Conservation (phyloP, 1,140 invertebrate genomes). For the Cotesia vestalis region DNA sequence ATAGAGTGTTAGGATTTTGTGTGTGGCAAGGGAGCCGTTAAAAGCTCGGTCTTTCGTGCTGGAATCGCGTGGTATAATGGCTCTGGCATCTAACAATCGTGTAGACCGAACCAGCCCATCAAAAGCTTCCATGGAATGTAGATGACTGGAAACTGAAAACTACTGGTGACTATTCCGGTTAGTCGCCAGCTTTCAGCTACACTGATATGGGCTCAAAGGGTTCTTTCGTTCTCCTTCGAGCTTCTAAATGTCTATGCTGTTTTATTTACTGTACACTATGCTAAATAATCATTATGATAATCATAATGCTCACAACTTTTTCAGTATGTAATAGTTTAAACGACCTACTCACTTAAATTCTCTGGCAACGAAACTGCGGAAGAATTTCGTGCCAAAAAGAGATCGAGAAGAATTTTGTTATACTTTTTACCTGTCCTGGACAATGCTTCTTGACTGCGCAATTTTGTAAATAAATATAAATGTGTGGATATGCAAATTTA, state of each 20-base stretch:
- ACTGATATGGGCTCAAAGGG: conserved; percentile 16
- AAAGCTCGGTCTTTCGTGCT: conserved; percentile 36
- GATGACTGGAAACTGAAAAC: conserved; percentile 26
- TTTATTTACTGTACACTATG: no score
- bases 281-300: no score
- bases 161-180: not conserved
- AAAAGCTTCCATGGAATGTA: conserved; percentile 35
- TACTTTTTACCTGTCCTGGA: conserved; percentile 26
- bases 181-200: no score
- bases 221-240: not conserved
- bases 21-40: conserved; percentile 32
- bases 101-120: conserved; percentile 33
- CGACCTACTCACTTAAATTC: not conserved
- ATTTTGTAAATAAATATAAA: not conserved
- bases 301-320: no score
- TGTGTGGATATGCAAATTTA: not conserved
- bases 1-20: conserved; percentile 1
- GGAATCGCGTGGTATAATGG: conserved; percentile 40
- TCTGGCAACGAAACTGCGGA: no score
- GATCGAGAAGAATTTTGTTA: not conserved
- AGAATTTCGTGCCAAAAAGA: not conserved
- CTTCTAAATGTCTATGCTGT: no score
- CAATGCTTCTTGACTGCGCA: no score
- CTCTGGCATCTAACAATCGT: conserved; percentile 39
- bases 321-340: not conserved